These are phyloP conservation scores for Xiphorhynchus erythropygius DNA, from an alignment of 2,797 vertebrate species.

Conservation along the genomic window DNA sequence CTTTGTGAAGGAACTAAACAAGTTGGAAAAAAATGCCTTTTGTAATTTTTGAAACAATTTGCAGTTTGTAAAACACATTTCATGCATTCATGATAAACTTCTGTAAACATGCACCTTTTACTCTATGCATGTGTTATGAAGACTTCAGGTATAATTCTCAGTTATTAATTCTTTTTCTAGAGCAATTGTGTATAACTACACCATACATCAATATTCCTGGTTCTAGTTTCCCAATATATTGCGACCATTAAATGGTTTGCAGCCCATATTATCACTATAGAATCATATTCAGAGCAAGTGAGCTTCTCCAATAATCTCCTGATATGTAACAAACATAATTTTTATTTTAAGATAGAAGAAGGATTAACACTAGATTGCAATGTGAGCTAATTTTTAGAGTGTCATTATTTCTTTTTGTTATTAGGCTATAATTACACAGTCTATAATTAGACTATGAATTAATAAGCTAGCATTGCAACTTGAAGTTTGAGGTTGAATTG, in stretches of 20 bases:
- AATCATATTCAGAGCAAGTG: background rate
- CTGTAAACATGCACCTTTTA: background rate
- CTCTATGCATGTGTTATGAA: background rate
- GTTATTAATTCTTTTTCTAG: background rate
- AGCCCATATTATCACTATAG: background rate
- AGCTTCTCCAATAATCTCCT: background rate
- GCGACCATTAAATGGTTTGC: background rate
- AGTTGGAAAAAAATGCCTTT: fast-evolving
- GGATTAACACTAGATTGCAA: background rate
- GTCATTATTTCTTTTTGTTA: conserved; percentile 12
- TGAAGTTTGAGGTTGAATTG: conserved; percentile 6
- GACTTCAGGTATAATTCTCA: background rate
- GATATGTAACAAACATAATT: background rate
- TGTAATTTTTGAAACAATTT: background rate
- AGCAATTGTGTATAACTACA: background rate
- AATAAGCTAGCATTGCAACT: background rate
- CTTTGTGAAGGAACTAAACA: background rate
- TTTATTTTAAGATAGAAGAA: background rate
- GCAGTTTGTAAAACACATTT: background rate
- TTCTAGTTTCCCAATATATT: background rate
- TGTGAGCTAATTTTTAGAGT: conserved; percentile 9
- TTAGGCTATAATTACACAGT: conserved; percentile 30
- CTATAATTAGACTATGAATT: conserved; percentile 37
- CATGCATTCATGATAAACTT: background rate
- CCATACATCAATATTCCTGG: background rate